A percentile compares a stretch with the other conserved stretches of the same genome.
Conservation (phyloP, 2,888 invertebrate species). For the Apoda limacodes region DNA sequence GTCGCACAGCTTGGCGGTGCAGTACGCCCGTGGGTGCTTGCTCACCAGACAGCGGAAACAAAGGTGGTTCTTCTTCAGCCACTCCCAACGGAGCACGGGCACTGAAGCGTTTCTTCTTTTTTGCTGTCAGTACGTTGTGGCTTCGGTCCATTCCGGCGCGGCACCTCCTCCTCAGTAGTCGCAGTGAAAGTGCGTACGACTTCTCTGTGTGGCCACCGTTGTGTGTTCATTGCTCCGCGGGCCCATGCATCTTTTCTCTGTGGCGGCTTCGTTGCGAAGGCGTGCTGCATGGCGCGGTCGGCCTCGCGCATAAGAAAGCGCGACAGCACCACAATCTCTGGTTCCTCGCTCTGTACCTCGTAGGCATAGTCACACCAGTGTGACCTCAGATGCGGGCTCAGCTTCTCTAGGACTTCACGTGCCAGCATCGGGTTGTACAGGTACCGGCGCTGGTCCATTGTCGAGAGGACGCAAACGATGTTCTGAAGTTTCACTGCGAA, state of each 20-base stretch:
- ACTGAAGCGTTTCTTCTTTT: too few relatives aligned
- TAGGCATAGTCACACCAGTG: too few relatives aligned
- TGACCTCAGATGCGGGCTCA: too few relatives aligned
- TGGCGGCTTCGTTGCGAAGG: slow-evolving; percentile 1
- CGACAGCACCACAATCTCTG: slow-evolving; percentile 4
- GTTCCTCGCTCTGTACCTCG: too few relatives aligned
- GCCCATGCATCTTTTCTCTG: not conserved
- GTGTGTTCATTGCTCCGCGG: not conserved
- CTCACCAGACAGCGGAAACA: slow-evolving; percentile 9
- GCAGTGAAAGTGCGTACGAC: slow-evolving; percentile 1
- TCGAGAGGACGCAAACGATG: slow-evolving; percentile 4
- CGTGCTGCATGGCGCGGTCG: slow-evolving; percentile 4
- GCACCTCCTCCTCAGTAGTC: slow-evolving; percentile 4
- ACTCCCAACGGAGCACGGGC: slow-evolving; percentile 10
- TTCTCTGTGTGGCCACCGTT: not conserved
- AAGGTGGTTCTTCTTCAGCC: slow-evolving; percentile 1
- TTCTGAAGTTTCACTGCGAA: slow-evolving; percentile 15
- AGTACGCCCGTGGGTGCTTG: slow-evolving; percentile 1
- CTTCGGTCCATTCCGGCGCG: slow-evolving; percentile 1
- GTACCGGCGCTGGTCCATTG: too few relatives aligned
- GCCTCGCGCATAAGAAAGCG: slow-evolving; percentile 11
- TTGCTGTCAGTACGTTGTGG: not conserved
- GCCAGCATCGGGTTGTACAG: too few relatives aligned
- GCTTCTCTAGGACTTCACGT: too few relatives aligned
- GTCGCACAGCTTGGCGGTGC: slow-evolving; percentile 6